Evolutionary conservation across 2,797 vertebrate genomes (phyloP).

Genomic region (Salmo trutta): DNA sequence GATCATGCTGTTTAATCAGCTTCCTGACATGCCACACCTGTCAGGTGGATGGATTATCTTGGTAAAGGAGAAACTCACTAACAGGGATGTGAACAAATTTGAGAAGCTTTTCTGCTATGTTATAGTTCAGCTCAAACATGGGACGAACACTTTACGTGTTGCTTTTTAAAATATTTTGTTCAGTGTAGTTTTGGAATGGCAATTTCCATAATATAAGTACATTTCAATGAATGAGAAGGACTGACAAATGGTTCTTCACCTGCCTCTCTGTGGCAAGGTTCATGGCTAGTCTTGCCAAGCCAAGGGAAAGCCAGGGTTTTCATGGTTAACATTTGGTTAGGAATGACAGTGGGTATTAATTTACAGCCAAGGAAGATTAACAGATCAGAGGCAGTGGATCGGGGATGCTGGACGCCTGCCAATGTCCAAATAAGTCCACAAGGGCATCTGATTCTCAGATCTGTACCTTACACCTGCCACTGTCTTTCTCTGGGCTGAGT

Average conservation of each 20-base stretch:
- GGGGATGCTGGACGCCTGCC: constrained; percentile 60
- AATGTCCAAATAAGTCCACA: constrained; percentile 75
- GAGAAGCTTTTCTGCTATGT: too few species aligned
- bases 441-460: constrained; percentile 70
- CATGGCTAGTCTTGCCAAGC: not conserved
- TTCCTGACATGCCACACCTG: too few species aligned
- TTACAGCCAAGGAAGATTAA: constrained; percentile 68
- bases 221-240: not conserved
- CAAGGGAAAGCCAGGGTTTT: not conserved
- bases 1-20: too few species aligned
- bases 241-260: not conserved
- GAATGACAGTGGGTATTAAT: constrained; percentile 50
- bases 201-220: not conserved
- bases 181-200: not conserved
- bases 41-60: too few species aligned
- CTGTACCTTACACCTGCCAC: constrained; percentile 35
- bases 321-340: constrained; percentile 40
- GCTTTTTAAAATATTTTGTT: too few species aligned
- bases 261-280: not conserved
- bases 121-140: too few species aligned
- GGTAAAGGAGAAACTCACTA: too few species aligned
- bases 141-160: too few species aligned
- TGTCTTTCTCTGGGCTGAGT: constrained; percentile 8
- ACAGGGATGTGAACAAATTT: too few species aligned
- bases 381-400: constrained; percentile 57